Evolutionary conservation across 2,113 vertebrate species (phyloP).

Genomic region (Rhombomys opimus): DNA sequence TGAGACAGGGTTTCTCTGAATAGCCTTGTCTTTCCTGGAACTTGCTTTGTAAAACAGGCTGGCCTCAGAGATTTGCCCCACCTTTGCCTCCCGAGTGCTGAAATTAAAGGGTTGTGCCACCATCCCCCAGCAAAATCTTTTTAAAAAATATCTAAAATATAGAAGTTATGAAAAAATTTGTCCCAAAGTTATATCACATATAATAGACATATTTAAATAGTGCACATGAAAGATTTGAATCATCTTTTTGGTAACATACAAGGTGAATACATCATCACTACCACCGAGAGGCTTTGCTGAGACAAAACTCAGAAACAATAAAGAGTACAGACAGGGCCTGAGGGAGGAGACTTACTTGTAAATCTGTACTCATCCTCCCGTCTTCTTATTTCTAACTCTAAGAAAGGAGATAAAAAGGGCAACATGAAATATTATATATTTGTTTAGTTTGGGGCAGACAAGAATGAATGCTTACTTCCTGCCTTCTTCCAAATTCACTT

Average conservation of each 20-base stretch:
- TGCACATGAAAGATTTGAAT: not conserved
- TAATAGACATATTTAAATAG: slow-evolving; percentile 9
- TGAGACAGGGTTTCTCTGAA: not conserved
- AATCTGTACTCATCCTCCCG: slow-evolving; percentile 99
- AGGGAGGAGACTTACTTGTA: slow-evolving; percentile 96
- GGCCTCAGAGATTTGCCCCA: not conserved
- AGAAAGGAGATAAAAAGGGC: slow-evolving; percentile 93
- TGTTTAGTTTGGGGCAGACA: slow-evolving; percentile 60
- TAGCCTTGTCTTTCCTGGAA: not conserved
- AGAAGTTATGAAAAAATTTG: slow-evolving; percentile 54
- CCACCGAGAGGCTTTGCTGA: slow-evolving; percentile 57
- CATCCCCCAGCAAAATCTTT: not conserved
- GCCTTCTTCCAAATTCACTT: slow-evolving; percentile 82
- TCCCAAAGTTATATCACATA: slow-evolving; percentile 23
- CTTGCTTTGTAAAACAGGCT: not conserved
- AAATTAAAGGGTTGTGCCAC: not conserved
- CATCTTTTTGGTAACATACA: slow-evolving; percentile 41
- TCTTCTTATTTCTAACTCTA: slow-evolving; percentile 99
- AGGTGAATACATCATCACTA: slow-evolving; percentile 30
- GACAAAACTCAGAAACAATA: slow-evolving; percentile 49
- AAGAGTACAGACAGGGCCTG: slow-evolving; percentile 82
- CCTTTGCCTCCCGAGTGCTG: not conserved
- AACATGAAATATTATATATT: slow-evolving; percentile 84
- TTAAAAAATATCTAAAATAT: slow-evolving; percentile 52
- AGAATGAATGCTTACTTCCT: slow-evolving; percentile 79